phyloP scores from a whole-genome alignment of 1,140 invertebrate species.

The Brachionus koreanus region DNA sequence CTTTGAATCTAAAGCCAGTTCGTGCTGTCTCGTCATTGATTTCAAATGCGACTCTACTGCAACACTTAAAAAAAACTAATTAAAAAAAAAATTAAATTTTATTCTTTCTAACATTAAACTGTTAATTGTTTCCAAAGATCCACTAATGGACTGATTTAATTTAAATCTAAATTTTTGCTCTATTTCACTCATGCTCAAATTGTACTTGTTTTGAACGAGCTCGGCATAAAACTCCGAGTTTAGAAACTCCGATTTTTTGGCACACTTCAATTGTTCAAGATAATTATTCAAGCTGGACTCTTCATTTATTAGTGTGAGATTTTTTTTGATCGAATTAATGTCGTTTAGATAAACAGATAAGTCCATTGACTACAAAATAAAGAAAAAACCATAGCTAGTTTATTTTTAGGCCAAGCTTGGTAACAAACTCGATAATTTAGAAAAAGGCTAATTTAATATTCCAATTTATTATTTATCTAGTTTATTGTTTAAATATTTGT shows the following conservation, averaged over 20 bases:
- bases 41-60: not conserved
- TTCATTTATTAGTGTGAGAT: not conserved
- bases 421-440: not conserved
- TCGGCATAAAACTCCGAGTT: not conserved
- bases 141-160: not conserved
- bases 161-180: not conserved
- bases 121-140: not conserved
- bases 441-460: not conserved
- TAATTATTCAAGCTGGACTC: not conserved
- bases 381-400: not conserved
- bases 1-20: not conserved
- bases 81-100: not conserved
- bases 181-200: not conserved
- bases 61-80: not conserved
- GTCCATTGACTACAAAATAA: not conserved
- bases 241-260: not conserved
- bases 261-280: not conserved
- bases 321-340: slow-evolving; percentile 12
- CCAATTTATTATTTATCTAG: slow-evolving; percentile 1
- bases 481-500: slow-evolving; percentile 1
- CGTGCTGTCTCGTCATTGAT: slow-evolving; percentile 31
- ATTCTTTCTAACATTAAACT: not conserved
- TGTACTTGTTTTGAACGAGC: not conserved
- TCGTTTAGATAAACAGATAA: not conserved
- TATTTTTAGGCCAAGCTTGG: not conserved